Evolutionary conservation across 2,113 vertebrate species (phyloP).

Genomic region (Oreochromis tanganicae): DNA sequence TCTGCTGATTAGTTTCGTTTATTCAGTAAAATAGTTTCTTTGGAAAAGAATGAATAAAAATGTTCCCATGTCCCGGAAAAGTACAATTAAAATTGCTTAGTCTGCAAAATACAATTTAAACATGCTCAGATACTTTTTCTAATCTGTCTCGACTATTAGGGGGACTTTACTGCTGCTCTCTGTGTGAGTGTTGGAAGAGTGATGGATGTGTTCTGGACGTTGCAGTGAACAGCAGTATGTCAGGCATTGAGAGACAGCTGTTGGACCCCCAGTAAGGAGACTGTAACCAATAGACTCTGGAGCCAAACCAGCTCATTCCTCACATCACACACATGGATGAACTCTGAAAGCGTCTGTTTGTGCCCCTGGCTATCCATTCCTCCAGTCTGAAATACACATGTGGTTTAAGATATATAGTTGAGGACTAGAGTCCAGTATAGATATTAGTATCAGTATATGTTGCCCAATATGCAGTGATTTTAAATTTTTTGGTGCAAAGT

Average conservation of each 20-base stretch:
- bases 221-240: not conserved
- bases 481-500: not conserved
- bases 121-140: not conserved
- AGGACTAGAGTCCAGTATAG: not conserved
- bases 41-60: not conserved
- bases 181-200: not conserved
- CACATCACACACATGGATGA: conserved; percentile 19
- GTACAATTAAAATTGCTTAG: not conserved
- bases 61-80: not conserved
- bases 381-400: not conserved
- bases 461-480: not conserved
- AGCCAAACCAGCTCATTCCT: conserved; percentile 35
- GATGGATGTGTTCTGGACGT: not conserved
- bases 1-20: not conserved
- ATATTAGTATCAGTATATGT: not conserved
- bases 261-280: conserved; percentile 33
- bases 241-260: conserved; percentile 61
- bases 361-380: not conserved
- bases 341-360: not conserved
- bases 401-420: not conserved
- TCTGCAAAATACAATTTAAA: not conserved
- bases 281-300: not conserved
- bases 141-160: not conserved
- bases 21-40: not conserved
- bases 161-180: not conserved